Evolutionary conservation across 2,888 invertebrate species (phyloP).

Genomic region (Emmelina monodactyla): DNA sequence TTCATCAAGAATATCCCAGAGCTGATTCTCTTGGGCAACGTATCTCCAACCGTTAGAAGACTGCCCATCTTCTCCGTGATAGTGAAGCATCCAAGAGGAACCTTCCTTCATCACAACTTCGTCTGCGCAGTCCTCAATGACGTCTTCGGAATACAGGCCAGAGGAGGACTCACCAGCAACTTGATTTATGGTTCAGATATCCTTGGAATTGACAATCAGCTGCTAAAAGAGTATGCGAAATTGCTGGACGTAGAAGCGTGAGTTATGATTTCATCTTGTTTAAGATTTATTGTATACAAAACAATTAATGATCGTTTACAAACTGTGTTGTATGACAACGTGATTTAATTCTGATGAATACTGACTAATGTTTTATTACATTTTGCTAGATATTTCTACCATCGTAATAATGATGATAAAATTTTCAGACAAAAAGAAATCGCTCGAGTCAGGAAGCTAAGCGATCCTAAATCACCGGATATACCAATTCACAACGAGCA

Average conservation of each 20-base stretch:
- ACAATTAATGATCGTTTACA: no score
- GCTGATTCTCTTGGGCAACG: constrained; percentile 78
- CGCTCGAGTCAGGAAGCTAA: constrained; percentile 45
- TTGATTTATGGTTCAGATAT: constrained; percentile 86
- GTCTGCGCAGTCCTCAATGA: constrained; percentile 88
- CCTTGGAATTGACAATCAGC: constrained; percentile 80
- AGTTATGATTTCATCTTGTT: constrained; percentile 16
- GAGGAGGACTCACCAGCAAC: constrained; percentile 82
- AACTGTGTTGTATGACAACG: no score
- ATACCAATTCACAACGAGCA: constrained; percentile 69
- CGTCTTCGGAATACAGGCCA: constrained; percentile 88
- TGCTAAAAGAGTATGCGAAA: constrained; percentile 79
- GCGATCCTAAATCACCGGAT: constrained; percentile 47
- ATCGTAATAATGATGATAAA: no score
- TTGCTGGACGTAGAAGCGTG: constrained; percentile 53
- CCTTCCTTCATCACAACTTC: constrained; percentile 88
- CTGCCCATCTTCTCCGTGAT: constrained; percentile 88
- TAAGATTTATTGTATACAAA: neutral
- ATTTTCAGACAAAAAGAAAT: constrained; percentile 59
- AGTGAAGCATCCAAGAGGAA: constrained; percentile 81
- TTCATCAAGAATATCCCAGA: constrained; percentile 82
- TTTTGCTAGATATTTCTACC: no score
- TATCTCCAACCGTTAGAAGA: constrained; percentile 70
- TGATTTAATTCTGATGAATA: no score
- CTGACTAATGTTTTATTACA: no score